phyloP scores from a whole-genome alignment of 2,797 vertebrate genomes.

The Numenius phaeopus region DNA sequence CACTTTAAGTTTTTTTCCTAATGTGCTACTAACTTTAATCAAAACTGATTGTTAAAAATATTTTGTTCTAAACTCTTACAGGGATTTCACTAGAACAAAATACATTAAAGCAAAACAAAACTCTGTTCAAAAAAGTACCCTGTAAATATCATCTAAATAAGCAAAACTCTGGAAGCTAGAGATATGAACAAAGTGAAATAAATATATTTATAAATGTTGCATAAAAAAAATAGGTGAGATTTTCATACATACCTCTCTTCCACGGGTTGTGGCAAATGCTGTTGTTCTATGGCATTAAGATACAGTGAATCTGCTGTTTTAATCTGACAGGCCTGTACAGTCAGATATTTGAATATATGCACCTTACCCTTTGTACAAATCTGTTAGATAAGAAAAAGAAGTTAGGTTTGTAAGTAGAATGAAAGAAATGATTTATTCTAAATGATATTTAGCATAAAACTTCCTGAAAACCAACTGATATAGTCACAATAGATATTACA shows the following conservation, averaged over 20 bases:
- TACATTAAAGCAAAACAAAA: not conserved
- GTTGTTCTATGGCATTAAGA: slow-evolving; percentile 88
- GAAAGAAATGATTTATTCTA: not conserved
- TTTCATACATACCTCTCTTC: slow-evolving; percentile 86
- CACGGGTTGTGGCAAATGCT: slow-evolving; percentile 85
- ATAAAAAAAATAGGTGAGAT: not conserved
- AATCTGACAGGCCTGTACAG: slow-evolving; percentile 91
- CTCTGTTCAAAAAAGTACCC: not conserved
- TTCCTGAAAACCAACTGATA: not conserved
- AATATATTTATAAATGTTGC: not conserved
- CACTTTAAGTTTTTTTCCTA: not conserved
- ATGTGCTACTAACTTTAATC: not conserved
- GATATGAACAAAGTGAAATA: not conserved
- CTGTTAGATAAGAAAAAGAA: slow-evolving; percentile 73
- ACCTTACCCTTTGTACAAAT: slow-evolving; percentile 96
- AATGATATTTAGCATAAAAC: not conserved
- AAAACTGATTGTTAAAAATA: not conserved
- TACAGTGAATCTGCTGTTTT: slow-evolving; percentile 90
- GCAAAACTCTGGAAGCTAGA: not conserved
- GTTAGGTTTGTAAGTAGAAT: not conserved
- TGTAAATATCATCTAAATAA: not conserved
- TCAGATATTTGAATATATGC: slow-evolving; percentile 97
- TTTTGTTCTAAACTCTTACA: not conserved
- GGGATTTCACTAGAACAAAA: not conserved
- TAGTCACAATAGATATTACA: fast-evolving